Percentiles rank a stretch among this genome's conserved stretches.
Evolutionary conservation across 1,140 invertebrate genomes (phyloP).

Genomic region (Drosophila pseudoananassae): DNA sequence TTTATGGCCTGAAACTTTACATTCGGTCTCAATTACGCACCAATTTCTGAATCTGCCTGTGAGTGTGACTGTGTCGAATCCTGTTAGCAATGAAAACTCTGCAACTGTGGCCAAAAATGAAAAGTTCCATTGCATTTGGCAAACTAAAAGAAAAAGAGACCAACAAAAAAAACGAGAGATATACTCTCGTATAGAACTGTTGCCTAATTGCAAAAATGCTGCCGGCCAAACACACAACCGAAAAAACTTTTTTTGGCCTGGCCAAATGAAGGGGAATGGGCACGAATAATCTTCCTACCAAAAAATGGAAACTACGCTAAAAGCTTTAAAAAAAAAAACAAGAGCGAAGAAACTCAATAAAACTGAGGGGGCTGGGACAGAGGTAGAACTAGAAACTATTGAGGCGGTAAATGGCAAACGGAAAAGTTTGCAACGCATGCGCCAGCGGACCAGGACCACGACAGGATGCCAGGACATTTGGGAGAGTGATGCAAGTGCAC

Average conservation of each 20-base stretch:
- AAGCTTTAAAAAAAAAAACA: slow-evolving; percentile 69
- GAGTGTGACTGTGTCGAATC: slow-evolving; percentile 53
- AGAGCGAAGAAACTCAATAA: slow-evolving; percentile 59
- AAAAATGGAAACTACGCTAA: slow-evolving; percentile 74
- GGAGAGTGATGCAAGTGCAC: slow-evolving; percentile 10
- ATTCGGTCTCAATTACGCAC: slow-evolving; percentile 79
- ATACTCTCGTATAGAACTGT: slow-evolving; percentile 63
- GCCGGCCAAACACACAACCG: slow-evolving; percentile 66
- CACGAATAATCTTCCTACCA: slow-evolving; percentile 5
- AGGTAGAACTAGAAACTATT: slow-evolving; percentile 53
- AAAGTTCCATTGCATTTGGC: slow-evolving; percentile 75
- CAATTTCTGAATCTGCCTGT: slow-evolving; percentile 58
- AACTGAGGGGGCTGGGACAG: slow-evolving; percentile 45
- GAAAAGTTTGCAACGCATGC: slow-evolving; percentile 76
- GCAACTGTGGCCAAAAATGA: slow-evolving; percentile 72
- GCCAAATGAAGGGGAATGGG: slow-evolving; percentile 20
- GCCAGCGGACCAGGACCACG: slow-evolving; percentile 44
- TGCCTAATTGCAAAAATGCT: slow-evolving; percentile 82
- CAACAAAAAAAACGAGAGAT: slow-evolving; percentile 33
- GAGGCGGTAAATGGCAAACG: slow-evolving; percentile 77
- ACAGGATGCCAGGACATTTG: slow-evolving; percentile 20
- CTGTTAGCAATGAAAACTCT: slow-evolving; percentile 76
- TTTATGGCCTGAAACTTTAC: slow-evolving; percentile 23
- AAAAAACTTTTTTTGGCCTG: slow-evolving; percentile 42
- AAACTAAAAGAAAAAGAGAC: slow-evolving; percentile 52